These are phyloP conservation scores for Drosophila chauvacae DNA, from an alignment of 1,140 invertebrate genomes.

Conservation along the genomic window DNA sequence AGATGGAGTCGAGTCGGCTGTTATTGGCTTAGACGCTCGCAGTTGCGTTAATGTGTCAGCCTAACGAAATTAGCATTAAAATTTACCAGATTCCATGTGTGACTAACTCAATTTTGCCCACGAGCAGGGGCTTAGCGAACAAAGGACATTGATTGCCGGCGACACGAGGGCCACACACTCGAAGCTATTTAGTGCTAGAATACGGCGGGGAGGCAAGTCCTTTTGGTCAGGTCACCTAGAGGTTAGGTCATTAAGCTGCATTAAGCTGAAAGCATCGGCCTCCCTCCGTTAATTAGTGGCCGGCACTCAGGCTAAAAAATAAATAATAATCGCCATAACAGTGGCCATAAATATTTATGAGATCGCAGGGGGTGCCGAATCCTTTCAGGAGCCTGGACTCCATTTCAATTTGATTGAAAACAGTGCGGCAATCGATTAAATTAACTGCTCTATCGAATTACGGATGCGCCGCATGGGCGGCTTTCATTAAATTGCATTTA, in stretches of 20 bases:
- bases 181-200: conserved; percentile 52
- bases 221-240: conserved; percentile 27
- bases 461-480: conserved; percentile 54
- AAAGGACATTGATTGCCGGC: conserved; percentile 71
- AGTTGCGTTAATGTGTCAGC: conserved; percentile 67
- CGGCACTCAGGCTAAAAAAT: conserved; percentile 17
- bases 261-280: conserved; percentile 35
- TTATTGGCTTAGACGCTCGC: conserved; percentile 61
- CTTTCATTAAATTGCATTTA: conserved; percentile 70
- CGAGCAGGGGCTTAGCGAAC: conserved; percentile 32
- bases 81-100: conserved; percentile 65
- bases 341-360: conserved; percentile 63
- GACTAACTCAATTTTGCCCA: conserved; percentile 69
- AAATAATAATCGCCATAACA: conserved; percentile 32
- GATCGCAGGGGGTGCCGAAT: conserved; percentile 22
- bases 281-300: conserved; percentile 61
- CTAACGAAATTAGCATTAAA: conserved; percentile 78
- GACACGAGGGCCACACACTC: conserved; percentile 51
- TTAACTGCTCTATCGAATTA: conserved; percentile 68
- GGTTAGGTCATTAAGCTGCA: conserved; percentile 44
- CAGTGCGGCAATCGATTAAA: conserved; percentile 52
- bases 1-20: conserved; percentile 14
- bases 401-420: conserved; percentile 56
- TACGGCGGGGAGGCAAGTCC: neutral
- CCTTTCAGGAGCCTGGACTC: conserved; percentile 26